These are phyloP conservation scores for Glyptemys insculpta DNA, from an alignment of 2,797 vertebrate genomes.

Conservation along the genomic window DNA sequence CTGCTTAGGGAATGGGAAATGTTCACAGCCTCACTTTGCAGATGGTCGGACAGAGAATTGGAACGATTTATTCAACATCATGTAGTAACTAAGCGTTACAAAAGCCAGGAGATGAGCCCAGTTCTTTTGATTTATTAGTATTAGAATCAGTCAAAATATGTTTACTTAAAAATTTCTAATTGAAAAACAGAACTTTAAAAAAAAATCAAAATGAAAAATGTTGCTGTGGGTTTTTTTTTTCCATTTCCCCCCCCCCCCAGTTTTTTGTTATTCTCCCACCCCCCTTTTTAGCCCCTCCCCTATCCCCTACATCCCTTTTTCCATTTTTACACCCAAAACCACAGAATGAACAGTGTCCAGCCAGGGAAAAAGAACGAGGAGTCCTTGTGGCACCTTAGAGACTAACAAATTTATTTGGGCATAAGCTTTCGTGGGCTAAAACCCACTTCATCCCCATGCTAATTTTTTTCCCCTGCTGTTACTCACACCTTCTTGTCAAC, in stretches of 20 bases:
- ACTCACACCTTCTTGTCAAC: too few species aligned
- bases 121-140: too few species aligned
- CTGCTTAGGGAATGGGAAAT: not conserved
- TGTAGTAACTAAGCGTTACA: not conserved
- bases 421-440: too few species aligned
- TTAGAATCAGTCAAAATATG: not conserved
- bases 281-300: not conserved
- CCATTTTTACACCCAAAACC: not conserved
- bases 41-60: not conserved
- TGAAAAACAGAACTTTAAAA: not conserved
- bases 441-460: too few species aligned
- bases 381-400: too few species aligned
- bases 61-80: not conserved
- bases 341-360: not conserved
- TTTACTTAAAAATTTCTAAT: not conserved
- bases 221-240: not conserved
- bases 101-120: not conserved
- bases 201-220: not conserved
- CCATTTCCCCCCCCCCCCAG: not conserved
- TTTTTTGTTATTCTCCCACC: not conserved
- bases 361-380: too few species aligned
- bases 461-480: too few species aligned
- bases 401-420: too few species aligned
- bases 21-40: not conserved
- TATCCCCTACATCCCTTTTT: not conserved